Conservation (phyloP, 2,888 invertebrate species). For the Cephonodes hylas region DNA sequence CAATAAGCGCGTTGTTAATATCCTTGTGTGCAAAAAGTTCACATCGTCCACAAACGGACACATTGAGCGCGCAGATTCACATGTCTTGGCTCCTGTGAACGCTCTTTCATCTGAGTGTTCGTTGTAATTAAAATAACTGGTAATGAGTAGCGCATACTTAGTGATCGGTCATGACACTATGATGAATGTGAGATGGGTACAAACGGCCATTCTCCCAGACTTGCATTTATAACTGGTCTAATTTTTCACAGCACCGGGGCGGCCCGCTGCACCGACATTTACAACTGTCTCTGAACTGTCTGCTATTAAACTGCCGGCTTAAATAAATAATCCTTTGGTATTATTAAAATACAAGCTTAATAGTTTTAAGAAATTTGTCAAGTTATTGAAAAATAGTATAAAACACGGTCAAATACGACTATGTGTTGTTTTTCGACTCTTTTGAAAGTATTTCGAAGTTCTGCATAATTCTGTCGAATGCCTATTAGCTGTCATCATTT, state of each 20-base stretch:
- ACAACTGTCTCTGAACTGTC: neutral
- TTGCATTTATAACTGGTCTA: neutral
- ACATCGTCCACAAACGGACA: constrained; percentile 6
- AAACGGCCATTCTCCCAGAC: neutral
- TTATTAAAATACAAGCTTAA: too few species aligned
- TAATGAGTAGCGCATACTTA: constrained; percentile 59
- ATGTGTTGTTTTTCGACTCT: too few species aligned
- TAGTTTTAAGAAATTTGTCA: too few species aligned
- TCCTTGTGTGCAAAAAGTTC: constrained; percentile 9
- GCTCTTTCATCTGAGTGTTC: constrained; percentile 30
- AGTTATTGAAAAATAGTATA: too few species aligned
- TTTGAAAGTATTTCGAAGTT: too few species aligned
- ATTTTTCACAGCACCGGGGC: neutral
- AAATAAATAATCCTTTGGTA: neutral
- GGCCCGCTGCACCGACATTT: neutral
- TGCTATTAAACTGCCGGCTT: neutral
- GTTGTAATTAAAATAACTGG: constrained; percentile 63
- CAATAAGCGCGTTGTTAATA: constrained; percentile 9
- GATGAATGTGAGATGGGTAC: constrained; percentile 33
- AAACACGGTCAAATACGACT: too few species aligned
- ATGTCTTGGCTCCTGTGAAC: constrained; percentile 29
- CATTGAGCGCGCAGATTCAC: constrained; percentile 28
- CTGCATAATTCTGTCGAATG: too few species aligned
- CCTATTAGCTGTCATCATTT: too few species aligned
- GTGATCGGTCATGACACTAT: constrained; percentile 46